Conservation (phyloP, 2,888 invertebrate species). For the Labia minor region DNA sequence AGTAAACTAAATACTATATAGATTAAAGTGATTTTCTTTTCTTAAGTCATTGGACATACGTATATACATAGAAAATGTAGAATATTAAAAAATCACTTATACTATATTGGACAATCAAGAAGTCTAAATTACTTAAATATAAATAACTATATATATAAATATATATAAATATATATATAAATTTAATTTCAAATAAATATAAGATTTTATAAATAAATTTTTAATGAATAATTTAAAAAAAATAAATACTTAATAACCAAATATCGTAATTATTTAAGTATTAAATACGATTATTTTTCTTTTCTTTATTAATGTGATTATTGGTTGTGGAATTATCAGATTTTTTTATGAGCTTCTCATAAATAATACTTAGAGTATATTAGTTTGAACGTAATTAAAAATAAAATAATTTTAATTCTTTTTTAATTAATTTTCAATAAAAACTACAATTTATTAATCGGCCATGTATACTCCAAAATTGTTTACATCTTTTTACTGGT, state of each 20-base stretch:
- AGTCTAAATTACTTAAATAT: background rate
- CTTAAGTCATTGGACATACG: too few species aligned
- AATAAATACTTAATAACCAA: background rate
- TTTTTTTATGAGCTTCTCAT: too few species aligned
- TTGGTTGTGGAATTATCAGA: too few species aligned
- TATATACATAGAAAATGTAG: too few species aligned
- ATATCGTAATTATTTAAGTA: background rate
- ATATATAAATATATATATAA: background rate
- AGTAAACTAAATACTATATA: too few species aligned
- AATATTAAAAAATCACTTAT: too few species aligned
- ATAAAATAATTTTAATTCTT: background rate
- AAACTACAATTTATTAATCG: background rate
- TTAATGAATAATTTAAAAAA: background rate
- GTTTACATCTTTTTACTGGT: too few species aligned
- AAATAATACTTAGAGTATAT: too few species aligned
- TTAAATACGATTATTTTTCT: background rate
- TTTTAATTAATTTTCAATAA: background rate
- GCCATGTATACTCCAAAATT: background rate
- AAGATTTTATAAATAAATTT: background rate
- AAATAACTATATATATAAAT: background rate
- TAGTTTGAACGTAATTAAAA: too few species aligned
- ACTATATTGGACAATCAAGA: background rate
- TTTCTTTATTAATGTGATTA: background rate
- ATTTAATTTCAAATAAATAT: background rate
- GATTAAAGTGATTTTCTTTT: too few species aligned